Conservation (phyloP, 2,797 vertebrate genomes). For the Malurus leucopterus region DNA sequence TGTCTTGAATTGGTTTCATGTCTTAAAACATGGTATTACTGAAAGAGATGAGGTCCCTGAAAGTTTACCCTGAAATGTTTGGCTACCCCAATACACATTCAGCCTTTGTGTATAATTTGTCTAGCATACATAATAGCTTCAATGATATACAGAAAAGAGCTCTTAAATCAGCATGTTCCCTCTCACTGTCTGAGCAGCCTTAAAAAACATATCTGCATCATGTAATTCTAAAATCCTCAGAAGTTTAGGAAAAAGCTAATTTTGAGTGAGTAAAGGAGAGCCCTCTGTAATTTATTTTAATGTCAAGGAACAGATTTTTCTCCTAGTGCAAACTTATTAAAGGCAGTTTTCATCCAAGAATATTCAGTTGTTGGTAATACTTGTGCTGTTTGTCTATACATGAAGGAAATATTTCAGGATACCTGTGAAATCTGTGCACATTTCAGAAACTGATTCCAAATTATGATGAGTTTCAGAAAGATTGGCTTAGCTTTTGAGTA, state of each 20-base stretch:
- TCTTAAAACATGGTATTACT: background rate
- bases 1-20: background rate
- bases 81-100: background rate
- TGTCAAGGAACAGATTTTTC: background rate
- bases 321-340: background rate
- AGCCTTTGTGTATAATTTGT: background rate
- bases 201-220: background rate
- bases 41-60: background rate
- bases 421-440: background rate
- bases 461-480: background rate
- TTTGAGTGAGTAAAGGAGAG: background rate
- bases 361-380: background rate
- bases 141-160: background rate
- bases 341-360: background rate
- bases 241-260: background rate
- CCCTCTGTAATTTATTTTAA: background rate
- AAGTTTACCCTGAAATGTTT: background rate
- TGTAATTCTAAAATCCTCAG: background rate
- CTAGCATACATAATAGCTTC: background rate
- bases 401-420: background rate
- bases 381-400: background rate
- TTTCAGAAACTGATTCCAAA: background rate
- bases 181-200: background rate
- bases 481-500: background rate
- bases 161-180: background rate